Base-by-base conservation (phyloP, 2,797 vertebrate species). In the Aratinga solstitialis region DNA sequence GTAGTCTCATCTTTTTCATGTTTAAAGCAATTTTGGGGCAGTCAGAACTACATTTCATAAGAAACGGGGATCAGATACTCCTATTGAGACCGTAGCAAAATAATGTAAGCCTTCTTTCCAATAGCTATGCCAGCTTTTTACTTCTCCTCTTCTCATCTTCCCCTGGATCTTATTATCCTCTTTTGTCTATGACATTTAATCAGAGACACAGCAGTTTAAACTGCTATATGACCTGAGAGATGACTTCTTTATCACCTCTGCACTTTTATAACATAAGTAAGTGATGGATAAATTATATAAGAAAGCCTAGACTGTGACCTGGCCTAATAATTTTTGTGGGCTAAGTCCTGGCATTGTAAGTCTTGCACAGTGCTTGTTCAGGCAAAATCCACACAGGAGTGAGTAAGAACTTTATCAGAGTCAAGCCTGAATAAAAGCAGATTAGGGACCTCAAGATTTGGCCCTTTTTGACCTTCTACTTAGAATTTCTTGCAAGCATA, bases 91-190 rank as follows among this genome's bases (percentile, higher is more conserved):
- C 76, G 73, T 51, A 93, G 92, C 58, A 84, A 97, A 96, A 97
- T 96, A 96, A 93, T 93, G 72, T 92, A 82, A 92, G 92, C 79
- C 89, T 54, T 88, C 86, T 93, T 95, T 94, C 87, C 96, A 87
- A 95, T 48, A 97, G 95, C 90, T 94, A 87, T 95, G 96, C 94
- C 91, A 97, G 71, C 93, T 97, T 97, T 95, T 96, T 91, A 93
- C 94, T 92, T 96, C 75, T 91, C 62, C 59, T 84, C 61, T 85
- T 94, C 97, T 96, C 89, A 95, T 97, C 96, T 96, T 96, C 94
- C 84, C 91, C 90, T 96, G 89, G 81, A 94, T 92, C 86, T 93
- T 93, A 96, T 93, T 96, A 96, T 95, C 95, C 90, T 43, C 90
- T 96, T 97, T 97, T 96, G 96, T 97, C 95, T 97, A 93, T 87